Percentiles rank a stretch among this genome's conserved stretches.
Evolutionary conservation across 2,797 vertebrate species (phyloP).

Genomic region (Typhlichthys subterraneus): DNA sequence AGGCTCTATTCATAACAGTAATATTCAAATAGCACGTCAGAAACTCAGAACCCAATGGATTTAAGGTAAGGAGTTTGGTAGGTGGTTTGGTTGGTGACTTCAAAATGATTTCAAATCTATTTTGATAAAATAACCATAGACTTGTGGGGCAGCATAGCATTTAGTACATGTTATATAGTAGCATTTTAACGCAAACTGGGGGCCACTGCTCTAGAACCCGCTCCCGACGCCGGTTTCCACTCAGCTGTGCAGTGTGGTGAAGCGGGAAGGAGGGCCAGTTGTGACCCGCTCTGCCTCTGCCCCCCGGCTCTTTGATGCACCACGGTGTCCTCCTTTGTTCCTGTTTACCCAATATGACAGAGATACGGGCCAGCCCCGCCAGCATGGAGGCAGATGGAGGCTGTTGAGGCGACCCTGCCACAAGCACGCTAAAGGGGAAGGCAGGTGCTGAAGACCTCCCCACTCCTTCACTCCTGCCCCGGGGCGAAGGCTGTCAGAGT

Average conservation of each 20-base stretch:
- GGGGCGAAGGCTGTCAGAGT: constrained; percentile 59
- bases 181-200: too few relatives aligned
- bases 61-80: too few relatives aligned
- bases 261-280: constrained; percentile 55
- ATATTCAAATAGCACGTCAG: too few relatives aligned
- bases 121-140: too few relatives aligned
- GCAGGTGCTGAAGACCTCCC: constrained; percentile 61
- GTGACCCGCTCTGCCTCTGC: constrained; percentile 66
- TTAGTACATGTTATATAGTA: too few relatives aligned
- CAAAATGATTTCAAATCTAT: too few relatives aligned
- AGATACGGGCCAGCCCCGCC: constrained; percentile 61
- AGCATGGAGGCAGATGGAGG: constrained; percentile 60
- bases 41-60: too few relatives aligned
- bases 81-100: too few relatives aligned
- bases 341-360: constrained; percentile 72
- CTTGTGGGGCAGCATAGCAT: too few relatives aligned
- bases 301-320: constrained; percentile 69
- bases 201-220: too few relatives aligned
- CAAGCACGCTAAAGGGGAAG: constrained; percentile 44
- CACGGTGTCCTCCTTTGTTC: constrained; percentile 63
- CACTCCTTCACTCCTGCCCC: constrained; percentile 48
- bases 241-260: constrained; percentile 51
- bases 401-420: constrained; percentile 66
- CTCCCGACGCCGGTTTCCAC: constrained; percentile 15
- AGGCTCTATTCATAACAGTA: too few relatives aligned